Conservation (phyloP, 2,113 vertebrate genomes). For the Onychorhynchus coronatus region DNA sequence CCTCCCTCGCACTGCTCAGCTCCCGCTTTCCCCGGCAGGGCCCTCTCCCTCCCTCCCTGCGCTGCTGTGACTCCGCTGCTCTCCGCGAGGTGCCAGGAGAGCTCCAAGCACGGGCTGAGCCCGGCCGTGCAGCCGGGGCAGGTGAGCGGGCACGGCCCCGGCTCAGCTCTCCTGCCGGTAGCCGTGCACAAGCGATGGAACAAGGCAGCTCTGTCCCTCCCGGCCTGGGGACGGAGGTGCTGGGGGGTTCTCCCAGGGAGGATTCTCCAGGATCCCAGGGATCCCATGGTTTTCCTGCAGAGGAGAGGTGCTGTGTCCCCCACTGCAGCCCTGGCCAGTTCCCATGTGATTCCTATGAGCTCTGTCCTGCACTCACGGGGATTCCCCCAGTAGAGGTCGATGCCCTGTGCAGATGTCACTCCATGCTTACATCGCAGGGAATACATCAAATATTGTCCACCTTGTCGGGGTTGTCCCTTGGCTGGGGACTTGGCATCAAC, state of each 20-base stretch:
- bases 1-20: not conserved
- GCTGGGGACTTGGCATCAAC: not conserved
- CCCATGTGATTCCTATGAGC: not conserved
- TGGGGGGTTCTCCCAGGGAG: not conserved
- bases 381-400: not conserved
- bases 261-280: not conserved
- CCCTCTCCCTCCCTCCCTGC: not conserved
- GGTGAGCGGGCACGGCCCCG: not conserved
- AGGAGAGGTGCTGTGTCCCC: not conserved
- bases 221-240: not conserved
- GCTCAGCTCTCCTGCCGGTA: not conserved
- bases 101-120: not conserved
- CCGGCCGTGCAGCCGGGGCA: not conserved
- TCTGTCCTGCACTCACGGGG: not conserved
- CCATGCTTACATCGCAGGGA: accelerated
- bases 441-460: not conserved
- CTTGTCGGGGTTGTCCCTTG: not conserved
- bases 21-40: not conserved
- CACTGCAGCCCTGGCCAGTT: accelerated
- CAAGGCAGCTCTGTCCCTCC: not conserved
- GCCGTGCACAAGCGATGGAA: not conserved
- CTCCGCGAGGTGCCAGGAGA: constrained; percentile 65
- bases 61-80: not conserved
- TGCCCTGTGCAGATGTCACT: accelerated
- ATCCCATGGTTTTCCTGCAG: not conserved